Percentiles rank a stretch among this genome's conserved stretches.
phyloP scores from a whole-genome alignment of 2,113 vertebrate species.

The Recurvirostra avosetta region DNA sequence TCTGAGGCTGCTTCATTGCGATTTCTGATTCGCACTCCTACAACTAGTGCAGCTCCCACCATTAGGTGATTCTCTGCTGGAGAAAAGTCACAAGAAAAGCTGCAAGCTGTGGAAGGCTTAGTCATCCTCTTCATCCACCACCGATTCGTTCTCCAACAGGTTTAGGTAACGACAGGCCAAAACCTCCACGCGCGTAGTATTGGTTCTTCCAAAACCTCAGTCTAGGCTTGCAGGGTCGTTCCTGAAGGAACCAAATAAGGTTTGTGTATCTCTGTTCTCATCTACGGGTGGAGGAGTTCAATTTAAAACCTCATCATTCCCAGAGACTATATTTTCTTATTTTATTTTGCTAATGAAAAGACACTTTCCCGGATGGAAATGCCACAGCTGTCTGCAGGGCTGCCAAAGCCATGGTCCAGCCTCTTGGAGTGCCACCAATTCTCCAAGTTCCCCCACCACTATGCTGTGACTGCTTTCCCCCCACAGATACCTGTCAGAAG shows the following conservation, averaged over 20 bases:
- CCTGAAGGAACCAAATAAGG: background rate
- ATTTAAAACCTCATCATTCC: background rate
- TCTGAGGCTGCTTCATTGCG: background rate
- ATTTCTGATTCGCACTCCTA: background rate
- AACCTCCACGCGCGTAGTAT: accelerated
- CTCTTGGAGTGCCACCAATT: background rate
- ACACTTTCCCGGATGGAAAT: background rate
- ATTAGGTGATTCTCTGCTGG: background rate
- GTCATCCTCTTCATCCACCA: background rate
- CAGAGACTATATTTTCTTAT: background rate
- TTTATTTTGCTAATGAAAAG: background rate
- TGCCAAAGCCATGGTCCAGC: background rate
- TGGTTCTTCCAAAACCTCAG: background rate
- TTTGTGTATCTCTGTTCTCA: background rate
- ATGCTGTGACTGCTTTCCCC: background rate
- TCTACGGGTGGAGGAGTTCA: background rate
- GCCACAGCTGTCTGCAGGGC: background rate
- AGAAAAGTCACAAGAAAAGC: background rate
- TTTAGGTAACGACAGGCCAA: background rate
- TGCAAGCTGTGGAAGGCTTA: background rate
- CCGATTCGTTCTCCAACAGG: background rate
- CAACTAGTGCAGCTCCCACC: background rate
- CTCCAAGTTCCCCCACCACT: too few relatives aligned
- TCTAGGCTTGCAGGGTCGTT: background rate
- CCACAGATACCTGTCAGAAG: background rate